These are phyloP conservation scores for Masticophis lateralis DNA, from an alignment of 2,797 vertebrate species.

Conservation along the genomic window DNA sequence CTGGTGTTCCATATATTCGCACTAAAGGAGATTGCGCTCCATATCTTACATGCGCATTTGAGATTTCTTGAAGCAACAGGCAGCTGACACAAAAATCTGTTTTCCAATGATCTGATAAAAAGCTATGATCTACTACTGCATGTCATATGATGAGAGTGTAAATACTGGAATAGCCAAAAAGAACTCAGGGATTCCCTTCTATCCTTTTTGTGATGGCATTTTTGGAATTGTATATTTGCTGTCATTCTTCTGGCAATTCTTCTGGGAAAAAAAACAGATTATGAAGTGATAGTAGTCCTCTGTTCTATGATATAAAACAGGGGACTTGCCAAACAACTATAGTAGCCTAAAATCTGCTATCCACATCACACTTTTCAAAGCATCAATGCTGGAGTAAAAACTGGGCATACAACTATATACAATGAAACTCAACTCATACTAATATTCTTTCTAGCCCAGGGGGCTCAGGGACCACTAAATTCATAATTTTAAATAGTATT, in stretches of 20 bases:
- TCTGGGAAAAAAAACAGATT: not conserved
- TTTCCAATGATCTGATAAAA: not conserved
- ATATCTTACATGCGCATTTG: not conserved
- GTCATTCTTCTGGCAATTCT: not conserved
- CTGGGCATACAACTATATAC: not conserved
- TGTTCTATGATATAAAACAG: not conserved
- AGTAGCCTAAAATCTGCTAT: not conserved
- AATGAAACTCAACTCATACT: not conserved
- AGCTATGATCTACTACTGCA: not conserved
- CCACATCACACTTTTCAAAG: slow-evolving; percentile 2
- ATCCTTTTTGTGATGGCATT: not conserved
- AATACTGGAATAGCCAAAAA: not conserved
- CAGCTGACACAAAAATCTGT: not conserved
- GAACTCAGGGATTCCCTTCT: not conserved
- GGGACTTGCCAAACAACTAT: not conserved
- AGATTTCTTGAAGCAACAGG: not conserved
- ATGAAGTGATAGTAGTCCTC: not conserved
- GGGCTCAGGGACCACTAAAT: too few species aligned
- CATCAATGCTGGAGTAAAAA: not conserved
- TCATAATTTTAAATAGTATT: too few species aligned
- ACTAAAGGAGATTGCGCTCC: too few species aligned
- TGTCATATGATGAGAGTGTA: not conserved
- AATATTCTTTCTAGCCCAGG: not conserved
- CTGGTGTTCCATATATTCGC: not conserved
- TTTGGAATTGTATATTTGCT: not conserved